Conservation (phyloP, 2,797 vertebrate species). For the Crypturellus tataupa region DNA sequence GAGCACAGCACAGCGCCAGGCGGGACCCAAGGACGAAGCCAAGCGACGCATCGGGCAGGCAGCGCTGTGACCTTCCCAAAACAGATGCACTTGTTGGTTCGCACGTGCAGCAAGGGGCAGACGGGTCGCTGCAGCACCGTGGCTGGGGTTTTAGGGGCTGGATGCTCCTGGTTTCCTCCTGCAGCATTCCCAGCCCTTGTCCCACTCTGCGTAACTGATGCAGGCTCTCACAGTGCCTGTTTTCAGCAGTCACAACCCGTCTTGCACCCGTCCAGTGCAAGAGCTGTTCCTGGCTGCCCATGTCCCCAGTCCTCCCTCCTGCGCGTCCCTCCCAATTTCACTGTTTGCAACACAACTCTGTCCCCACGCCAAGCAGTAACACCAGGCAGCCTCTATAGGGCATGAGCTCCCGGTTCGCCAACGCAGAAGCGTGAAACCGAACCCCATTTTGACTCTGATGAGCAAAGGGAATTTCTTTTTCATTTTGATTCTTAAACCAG, state of each 20-base stretch:
- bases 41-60: neutral
- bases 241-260: too few relatives aligned
- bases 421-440: constrained; percentile 48
- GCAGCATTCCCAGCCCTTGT: too few relatives aligned
- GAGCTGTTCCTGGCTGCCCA: neutral
- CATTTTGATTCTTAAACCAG: constrained; percentile 68
- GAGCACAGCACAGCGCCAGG: constrained; percentile 4
- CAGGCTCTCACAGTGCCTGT: too few relatives aligned
- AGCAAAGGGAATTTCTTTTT: constrained; percentile 62
- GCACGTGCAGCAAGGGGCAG: neutral
- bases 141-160: neutral
- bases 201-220: too few relatives aligned
- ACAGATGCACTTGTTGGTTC: neutral
- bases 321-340: neutral
- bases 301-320: neutral
- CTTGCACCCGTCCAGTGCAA: too few relatives aligned
- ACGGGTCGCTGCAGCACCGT: fast-evolving
- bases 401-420: neutral
- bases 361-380: too few relatives aligned
- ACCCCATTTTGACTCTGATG: constrained; percentile 55
- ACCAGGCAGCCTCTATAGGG: constrained; percentile 7
- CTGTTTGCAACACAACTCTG: neutral
- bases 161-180: neutral
- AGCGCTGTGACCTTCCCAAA: neutral
- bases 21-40: neutral